Conservation (phyloP, 2,797 vertebrate genomes). For the Sphaeramia orbicularis region DNA sequence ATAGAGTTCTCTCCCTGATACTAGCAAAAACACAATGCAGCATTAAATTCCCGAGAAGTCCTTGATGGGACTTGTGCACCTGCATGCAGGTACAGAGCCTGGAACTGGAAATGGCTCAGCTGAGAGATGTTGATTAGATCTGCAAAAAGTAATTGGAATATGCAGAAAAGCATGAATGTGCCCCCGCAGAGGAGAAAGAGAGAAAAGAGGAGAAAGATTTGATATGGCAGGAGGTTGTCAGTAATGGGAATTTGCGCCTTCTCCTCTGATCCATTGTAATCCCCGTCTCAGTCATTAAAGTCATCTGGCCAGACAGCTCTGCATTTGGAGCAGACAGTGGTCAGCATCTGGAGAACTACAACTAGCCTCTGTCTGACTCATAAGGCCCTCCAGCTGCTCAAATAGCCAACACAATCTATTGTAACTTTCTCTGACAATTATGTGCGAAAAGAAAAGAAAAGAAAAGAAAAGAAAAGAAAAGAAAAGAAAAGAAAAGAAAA, state of each 20-base stretch:
- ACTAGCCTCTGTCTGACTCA: constrained; percentile 43
- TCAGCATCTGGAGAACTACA: constrained; percentile 81
- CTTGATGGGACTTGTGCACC: constrained; percentile 47
- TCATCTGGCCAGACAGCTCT: constrained; percentile 66
- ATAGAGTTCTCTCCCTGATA: constrained; percentile 15
- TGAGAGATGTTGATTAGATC: not conserved
- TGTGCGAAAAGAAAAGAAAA: constrained; percentile 4
- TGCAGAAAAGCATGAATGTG: constrained; percentile 6
- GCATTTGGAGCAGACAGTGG: constrained; percentile 66
- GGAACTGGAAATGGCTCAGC: not conserved
- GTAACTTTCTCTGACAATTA: constrained; percentile 15
- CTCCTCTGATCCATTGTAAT: constrained; percentile 61
- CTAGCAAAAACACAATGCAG: constrained; percentile 25
- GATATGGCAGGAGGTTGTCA: constrained; percentile 27
- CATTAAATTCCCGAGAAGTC: constrained; percentile 28
- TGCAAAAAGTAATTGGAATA: not conserved
- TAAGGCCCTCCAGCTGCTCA: constrained; percentile 39
- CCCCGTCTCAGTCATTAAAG: constrained; percentile 65
- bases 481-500: not conserved
- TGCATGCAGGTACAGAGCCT: constrained; percentile 39
- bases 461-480: constrained; percentile 7
- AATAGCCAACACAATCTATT: constrained; percentile 12
- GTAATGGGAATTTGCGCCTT: constrained; percentile 48
- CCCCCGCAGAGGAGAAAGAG: not conserved
- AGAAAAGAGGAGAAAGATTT: constrained; percentile 23